A percentile compares a stretch with the other conserved stretches of the same genome.
Conservation (phyloP, 2,113 vertebrate species). For the Malurus cyaneus region DNA sequence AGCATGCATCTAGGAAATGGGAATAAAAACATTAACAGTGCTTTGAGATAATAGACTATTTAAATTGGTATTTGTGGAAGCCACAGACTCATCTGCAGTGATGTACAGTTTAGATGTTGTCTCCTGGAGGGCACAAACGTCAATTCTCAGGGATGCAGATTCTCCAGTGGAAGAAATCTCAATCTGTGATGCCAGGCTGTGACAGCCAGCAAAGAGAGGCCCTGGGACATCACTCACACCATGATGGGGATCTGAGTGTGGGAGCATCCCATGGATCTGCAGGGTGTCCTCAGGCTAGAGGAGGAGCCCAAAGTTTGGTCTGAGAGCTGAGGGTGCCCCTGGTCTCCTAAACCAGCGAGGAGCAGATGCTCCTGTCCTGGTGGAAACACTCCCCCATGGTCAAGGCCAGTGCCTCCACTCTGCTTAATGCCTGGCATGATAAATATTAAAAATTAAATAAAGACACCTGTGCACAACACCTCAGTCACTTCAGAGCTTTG, state of each 20-base stretch:
- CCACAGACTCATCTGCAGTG: not conserved
- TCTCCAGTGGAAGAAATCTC: not conserved
- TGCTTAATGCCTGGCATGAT: not conserved
- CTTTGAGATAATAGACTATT: slow-evolving; percentile 61
- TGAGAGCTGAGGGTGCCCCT: not conserved
- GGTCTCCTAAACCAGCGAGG: not conserved
- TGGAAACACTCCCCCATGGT: not conserved
- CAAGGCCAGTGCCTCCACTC: not conserved
- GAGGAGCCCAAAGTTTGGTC: rapidly evolving
- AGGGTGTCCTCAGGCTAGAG: rapidly evolving
- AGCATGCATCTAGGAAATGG: slow-evolving; percentile 51
- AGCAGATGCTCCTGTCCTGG: not conserved
- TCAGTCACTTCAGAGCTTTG: not conserved
- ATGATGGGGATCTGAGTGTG: not conserved
- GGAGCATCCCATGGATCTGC: not conserved
- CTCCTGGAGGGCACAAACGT: not conserved
- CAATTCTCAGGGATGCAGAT: not conserved
- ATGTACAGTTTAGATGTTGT: not conserved
- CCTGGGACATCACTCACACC: rapidly evolving
- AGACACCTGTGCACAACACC: not conserved
- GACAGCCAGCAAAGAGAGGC: not conserved
- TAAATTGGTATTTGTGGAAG: slow-evolving; percentile 70
- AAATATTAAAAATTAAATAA: not conserved
- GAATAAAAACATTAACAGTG: slow-evolving; percentile 67
- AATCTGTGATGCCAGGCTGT: not conserved